Conservation (phyloP, 2,113 vertebrate genomes). For the Scomber scombrus region DNA sequence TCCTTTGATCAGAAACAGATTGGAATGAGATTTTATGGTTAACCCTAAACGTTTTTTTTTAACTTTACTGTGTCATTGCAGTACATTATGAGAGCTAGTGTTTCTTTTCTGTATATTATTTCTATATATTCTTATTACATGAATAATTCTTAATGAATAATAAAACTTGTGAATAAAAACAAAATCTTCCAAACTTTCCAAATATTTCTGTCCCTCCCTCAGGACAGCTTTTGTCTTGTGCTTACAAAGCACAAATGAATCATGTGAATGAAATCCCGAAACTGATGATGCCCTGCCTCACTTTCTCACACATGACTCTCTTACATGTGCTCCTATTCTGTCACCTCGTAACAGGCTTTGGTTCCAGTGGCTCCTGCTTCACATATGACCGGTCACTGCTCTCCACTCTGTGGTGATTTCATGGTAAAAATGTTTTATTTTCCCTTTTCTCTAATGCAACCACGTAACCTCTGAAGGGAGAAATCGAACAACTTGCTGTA, state of each 20-base stretch:
- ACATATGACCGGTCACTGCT: constrained; percentile 12
- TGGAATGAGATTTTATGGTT: too few relatives aligned
- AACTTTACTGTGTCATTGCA: too few relatives aligned
- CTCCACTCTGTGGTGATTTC: background rate
- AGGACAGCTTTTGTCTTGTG: background rate
- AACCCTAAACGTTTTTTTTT: too few relatives aligned
- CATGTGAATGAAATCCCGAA: background rate
- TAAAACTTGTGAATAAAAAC: too few relatives aligned
- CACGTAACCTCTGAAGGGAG: background rate
- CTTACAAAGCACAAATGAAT: background rate
- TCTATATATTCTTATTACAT: too few relatives aligned
- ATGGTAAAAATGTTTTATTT: background rate
- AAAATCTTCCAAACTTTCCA: too few relatives aligned
- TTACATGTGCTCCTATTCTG: background rate
- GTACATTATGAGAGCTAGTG: too few relatives aligned
- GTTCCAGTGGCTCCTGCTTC: constrained; percentile 29
- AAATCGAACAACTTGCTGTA: too few relatives aligned
- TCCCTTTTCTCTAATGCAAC: background rate
- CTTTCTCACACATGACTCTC: constrained; percentile 41
- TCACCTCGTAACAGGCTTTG: background rate
- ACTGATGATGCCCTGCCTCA: background rate
- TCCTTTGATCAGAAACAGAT: too few relatives aligned
- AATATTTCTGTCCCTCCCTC: background rate
- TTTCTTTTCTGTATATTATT: too few relatives aligned
- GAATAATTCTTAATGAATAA: too few relatives aligned